Base-by-base conservation (phyloP, 2,888 invertebrate genomes). In the Troides helena region DNA sequence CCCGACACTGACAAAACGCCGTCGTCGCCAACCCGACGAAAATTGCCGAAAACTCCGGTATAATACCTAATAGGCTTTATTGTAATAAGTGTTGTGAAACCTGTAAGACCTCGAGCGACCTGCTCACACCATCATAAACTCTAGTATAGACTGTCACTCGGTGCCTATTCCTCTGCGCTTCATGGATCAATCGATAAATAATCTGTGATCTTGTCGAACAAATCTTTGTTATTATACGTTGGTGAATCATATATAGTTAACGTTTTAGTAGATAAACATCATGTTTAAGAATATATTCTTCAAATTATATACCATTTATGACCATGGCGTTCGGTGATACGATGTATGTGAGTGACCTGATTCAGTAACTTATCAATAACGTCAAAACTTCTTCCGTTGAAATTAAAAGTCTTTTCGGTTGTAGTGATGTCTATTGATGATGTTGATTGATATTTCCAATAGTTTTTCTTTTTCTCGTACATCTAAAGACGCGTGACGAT, bases 31-130 rank as follows among this genome's bases (percentile, higher is more conserved):
- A 97, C 98, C 78, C 95, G 97, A 94, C 95, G 98, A 95, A 98
- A 98, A 96, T 95, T 98, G 93, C 98, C 98, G 91, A 98, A 98
- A 95, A 98, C 98, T 93, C 98, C 98, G 96, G 98, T 98, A 97
- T 96, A 97, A 96, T 95, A 93, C 93, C 88, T 89, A 30, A 92
- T 88, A 91, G 90, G 90, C 85, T 90, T 89, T 90, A 87, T 85
- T 87, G 86, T 92, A 89, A 90, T 93, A 92, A 92, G 91, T 93
- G 93, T 93, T 93, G 92, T 93, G 91, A 93, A 14, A 85, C 87
- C 90, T 89, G 89, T 84, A 84, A 87, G 87, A 89, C 87, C 87
- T 83, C 86, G 87, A 88, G 86, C 85, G 73, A 74, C 75, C 73
- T 76, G 84, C 85, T 88, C 86, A 76, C 79, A 78, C 84, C 83